Conservation (phyloP, 2,113 vertebrate genomes). For the Papio anubis region DNA sequence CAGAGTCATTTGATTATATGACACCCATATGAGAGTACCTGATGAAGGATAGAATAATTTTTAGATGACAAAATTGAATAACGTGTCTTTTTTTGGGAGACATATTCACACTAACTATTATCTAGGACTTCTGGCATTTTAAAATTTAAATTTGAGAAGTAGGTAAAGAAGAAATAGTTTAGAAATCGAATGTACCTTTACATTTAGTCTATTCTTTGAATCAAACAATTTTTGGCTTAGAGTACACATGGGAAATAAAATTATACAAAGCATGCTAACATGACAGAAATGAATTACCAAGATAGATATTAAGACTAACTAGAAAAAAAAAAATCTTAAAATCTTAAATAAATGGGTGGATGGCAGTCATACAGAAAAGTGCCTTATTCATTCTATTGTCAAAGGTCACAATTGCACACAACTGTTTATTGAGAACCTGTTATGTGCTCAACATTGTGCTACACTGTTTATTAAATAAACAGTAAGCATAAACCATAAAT, state of each 20-base stretch:
- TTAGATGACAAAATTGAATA: not conserved
- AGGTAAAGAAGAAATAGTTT: not conserved
- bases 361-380: not conserved
- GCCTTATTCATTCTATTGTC: not conserved
- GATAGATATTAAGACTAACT: not conserved
- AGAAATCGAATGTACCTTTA: not conserved
- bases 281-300: not conserved
- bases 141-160: constrained; percentile 10
- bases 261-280: not conserved
- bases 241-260: not conserved
- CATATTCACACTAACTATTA: not conserved
- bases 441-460: not conserved
- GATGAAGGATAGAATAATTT: not conserved
- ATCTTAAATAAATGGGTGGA: not conserved
- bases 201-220: not conserved
- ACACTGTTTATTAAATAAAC: not conserved
- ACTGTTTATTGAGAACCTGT: not conserved
- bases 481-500: too few relatives aligned
- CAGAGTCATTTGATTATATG: not conserved
- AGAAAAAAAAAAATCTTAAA: not conserved
- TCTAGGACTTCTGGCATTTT: not conserved
- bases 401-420: not conserved
- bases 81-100: not conserved
- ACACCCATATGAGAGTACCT: not conserved
- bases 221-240: not conserved